Conservation (phyloP, 1,140 invertebrate genomes). For the Caenorhabditis latens region DNA sequence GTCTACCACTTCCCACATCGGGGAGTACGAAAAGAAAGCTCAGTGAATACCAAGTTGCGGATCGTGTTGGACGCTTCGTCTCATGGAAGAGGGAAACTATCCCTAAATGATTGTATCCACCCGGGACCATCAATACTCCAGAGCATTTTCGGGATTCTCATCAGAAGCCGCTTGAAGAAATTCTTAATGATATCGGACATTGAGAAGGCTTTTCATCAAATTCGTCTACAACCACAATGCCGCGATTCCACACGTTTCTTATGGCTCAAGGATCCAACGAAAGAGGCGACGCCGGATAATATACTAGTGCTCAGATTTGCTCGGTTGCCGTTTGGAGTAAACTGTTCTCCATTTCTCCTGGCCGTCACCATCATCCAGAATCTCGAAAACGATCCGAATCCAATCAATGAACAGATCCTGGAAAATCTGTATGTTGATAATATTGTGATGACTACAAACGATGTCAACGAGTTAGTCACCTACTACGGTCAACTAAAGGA, state of each 20-base stretch:
- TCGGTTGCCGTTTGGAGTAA: slow-evolving; percentile 63
- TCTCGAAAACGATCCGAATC: background rate
- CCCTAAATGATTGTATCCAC: slow-evolving; percentile 76
- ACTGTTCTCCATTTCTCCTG: slow-evolving; percentile 36
- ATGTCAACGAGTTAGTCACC: background rate
- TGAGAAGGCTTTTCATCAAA: slow-evolving; percentile 66
- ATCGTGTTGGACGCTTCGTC: slow-evolving; percentile 78
- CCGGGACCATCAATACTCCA: slow-evolving; percentile 60
- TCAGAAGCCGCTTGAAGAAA: slow-evolving; percentile 21
- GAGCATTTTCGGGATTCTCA: slow-evolving; percentile 40
- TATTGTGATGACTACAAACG: background rate
- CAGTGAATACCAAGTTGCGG: slow-evolving; percentile 74
- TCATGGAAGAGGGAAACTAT: slow-evolving; percentile 67
- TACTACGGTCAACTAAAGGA: slow-evolving; percentile 43
- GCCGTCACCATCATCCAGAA: background rate
- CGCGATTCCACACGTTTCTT: slow-evolving; percentile 63
- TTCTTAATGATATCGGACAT: slow-evolving; percentile 61
- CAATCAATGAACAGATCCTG: background rate
- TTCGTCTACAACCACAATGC: slow-evolving; percentile 15
- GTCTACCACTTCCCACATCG: background rate
- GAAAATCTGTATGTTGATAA: slow-evolving; percentile 48
- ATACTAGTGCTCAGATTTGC: slow-evolving; percentile 26
- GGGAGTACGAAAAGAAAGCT: background rate
- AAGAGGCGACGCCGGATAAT: slow-evolving; percentile 6
- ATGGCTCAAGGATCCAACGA: slow-evolving; percentile 61